Percentiles rank a stretch among this genome's conserved stretches.
Evolutionary conservation across 2,113 vertebrate genomes (phyloP).

Genomic region (Tragulus kanchil): DNA sequence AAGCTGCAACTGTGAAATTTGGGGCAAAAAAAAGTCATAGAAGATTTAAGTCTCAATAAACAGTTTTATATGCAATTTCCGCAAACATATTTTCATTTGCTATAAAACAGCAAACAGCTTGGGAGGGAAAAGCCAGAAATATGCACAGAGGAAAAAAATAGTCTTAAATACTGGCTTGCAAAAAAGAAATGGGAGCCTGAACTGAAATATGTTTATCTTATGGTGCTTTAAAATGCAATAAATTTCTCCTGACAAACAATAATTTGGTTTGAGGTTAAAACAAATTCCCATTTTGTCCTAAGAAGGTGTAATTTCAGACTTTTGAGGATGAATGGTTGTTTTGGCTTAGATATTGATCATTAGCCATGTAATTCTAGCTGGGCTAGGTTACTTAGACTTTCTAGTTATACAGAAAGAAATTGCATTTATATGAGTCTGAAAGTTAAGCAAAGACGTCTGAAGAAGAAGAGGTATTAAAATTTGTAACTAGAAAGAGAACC

Average conservation of each 20-base stretch:
- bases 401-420: constrained; percentile 43
- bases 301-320: constrained; percentile 64
- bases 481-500: not conserved
- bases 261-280: constrained; percentile 57
- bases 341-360: constrained; percentile 77
- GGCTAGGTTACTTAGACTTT: not conserved
- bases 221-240: constrained; percentile 75
- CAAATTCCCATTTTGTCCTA: constrained; percentile 58
- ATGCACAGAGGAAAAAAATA: constrained; percentile 65
- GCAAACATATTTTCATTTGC: constrained; percentile 84
- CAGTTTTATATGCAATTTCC: constrained; percentile 85
- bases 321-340: constrained; percentile 67
- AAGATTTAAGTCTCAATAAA: constrained; percentile 85
- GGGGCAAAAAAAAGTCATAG: not conserved
- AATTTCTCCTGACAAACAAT: constrained; percentile 68
- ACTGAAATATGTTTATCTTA: constrained; percentile 78
- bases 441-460: not conserved
- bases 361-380: constrained; percentile 55
- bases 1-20: not conserved
- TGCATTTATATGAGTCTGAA: constrained; percentile 67
- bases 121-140: constrained; percentile 64
- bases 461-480: constrained; percentile 14
- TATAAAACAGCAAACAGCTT: constrained; percentile 79
- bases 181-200: constrained; percentile 44
- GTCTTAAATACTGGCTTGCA: constrained; percentile 55